phyloP scores from a whole-genome alignment of 2,797 vertebrate genomes.

The Artibeus lituratus region DNA sequence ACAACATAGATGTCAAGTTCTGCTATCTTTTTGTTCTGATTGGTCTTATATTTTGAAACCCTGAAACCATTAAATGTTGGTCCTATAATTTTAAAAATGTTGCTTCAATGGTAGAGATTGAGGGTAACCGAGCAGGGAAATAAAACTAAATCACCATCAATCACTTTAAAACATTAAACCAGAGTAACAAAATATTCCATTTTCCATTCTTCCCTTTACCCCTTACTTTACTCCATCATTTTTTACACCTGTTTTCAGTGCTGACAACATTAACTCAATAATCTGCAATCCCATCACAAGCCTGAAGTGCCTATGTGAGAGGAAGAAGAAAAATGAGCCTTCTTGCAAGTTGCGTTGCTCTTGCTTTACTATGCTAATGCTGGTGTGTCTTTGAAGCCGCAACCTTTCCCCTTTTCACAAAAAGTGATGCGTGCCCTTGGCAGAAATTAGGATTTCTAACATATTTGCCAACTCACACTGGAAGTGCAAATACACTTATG shows the following conservation, averaged over 20 bases:
- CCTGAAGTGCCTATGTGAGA: constrained; percentile 36
- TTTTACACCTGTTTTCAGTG: background rate
- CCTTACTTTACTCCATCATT: background rate
- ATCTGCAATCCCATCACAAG: background rate
- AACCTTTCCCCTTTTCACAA: background rate
- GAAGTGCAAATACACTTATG: background rate
- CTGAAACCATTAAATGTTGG: constrained; percentile 24
- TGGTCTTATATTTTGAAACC: constrained; percentile 39
- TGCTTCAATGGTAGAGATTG: constrained; percentile 11
- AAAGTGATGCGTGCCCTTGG: constrained; percentile 13
- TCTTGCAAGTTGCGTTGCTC: constrained; percentile 16
- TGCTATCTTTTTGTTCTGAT: constrained; percentile 32
- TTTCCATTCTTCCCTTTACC: constrained; percentile 38
- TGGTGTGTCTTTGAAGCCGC: background rate
- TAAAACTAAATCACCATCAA: background rate
- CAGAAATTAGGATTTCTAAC: background rate
- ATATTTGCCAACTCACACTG: background rate
- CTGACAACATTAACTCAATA: background rate
- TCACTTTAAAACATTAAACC: constrained; percentile 22
- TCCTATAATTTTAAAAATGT: constrained; percentile 19
- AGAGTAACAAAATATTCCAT: constrained; percentile 13
- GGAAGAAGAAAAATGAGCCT: constrained; percentile 1
- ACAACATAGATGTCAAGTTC: background rate
- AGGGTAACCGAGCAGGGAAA: background rate
- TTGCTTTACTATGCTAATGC: background rate